Percentiles rank a stretch among this genome's conserved stretches.
These are phyloP conservation scores for Miniopterus natalensis DNA, from an alignment of 2,113 vertebrate genomes.

Conservation along the genomic window DNA sequence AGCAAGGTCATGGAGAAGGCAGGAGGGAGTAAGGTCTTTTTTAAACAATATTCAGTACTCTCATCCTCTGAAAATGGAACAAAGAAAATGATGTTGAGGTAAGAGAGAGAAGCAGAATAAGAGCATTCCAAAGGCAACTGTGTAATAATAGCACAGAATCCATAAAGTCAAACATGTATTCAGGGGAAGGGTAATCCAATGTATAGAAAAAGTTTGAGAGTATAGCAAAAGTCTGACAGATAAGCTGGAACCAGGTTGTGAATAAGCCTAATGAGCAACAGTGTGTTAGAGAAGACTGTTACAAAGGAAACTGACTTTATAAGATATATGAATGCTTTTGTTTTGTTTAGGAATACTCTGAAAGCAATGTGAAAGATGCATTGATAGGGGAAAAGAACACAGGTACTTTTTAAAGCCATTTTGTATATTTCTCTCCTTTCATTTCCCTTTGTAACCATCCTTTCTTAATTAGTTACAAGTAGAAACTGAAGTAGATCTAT, in stretches of 20 bases:
- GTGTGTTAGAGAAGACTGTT: not conserved
- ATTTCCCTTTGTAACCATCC: not conserved
- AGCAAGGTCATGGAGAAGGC: not conserved
- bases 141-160: not conserved
- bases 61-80: not conserved
- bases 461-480: conserved; percentile 26
- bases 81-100: not conserved
- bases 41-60: not conserved
- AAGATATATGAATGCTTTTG: not conserved
- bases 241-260: not conserved
- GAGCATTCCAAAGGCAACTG: not conserved
- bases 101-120: not conserved
- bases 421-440: not conserved
- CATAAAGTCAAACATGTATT: not conserved
- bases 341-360: conserved; percentile 21
- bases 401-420: not conserved
- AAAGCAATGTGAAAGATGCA: not conserved
- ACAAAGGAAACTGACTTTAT: not conserved
- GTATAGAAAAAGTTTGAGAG: not conserved
- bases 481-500: conserved; percentile 1
- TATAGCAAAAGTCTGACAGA: not conserved
- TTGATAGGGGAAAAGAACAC: not conserved
- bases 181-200: not conserved
- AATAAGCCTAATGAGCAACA: not conserved
- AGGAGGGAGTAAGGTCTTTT: not conserved